Percentiles rank a stretch among this genome's conserved stretches.
These are phyloP conservation scores for Dipodomys merriami DNA, from an alignment of 2,113 vertebrate species.

Conservation along the genomic window DNA sequence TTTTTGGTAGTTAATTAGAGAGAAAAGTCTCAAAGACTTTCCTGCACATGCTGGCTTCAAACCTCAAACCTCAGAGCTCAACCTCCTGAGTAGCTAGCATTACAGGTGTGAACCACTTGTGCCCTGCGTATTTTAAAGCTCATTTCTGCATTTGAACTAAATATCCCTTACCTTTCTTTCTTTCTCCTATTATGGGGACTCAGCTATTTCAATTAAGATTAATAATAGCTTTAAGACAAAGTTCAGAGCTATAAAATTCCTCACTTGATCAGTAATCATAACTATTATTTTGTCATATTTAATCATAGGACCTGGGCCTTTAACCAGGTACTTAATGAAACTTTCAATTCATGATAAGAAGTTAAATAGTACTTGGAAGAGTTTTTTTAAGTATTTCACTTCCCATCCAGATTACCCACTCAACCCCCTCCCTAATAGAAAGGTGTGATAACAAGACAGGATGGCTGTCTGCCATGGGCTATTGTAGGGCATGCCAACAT, in stretches of 20 bases:
- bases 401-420: conserved; percentile 82
- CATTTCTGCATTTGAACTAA: conserved; percentile 43
- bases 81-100: no score
- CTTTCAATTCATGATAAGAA: conserved; percentile 88
- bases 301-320: conserved; percentile 84
- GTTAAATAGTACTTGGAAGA: conserved; percentile 85
- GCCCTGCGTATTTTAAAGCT: conserved; percentile 1
- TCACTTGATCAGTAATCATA: conserved; percentile 83
- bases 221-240: conserved; percentile 69
- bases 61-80: no score
- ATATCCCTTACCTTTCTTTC: conserved; percentile 49
- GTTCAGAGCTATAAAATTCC: conserved; percentile 79
- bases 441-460: conserved; percentile 81
- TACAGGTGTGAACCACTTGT: no score
- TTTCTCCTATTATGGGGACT: conserved; percentile 48
- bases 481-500: conserved; percentile 87
- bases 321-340: conserved; percentile 87
- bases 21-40: no score
- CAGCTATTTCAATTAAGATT: conserved; percentile 78
- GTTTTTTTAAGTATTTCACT: conserved; percentile 81
- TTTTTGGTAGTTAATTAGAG: no score
- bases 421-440: conserved; percentile 32
- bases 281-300: conserved; percentile 88
- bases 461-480: conserved; percentile 85
- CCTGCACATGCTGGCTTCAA: no score